Base-by-base conservation (phyloP, 1,140 invertebrate species). In the Philopotamus ludificatus region DNA sequence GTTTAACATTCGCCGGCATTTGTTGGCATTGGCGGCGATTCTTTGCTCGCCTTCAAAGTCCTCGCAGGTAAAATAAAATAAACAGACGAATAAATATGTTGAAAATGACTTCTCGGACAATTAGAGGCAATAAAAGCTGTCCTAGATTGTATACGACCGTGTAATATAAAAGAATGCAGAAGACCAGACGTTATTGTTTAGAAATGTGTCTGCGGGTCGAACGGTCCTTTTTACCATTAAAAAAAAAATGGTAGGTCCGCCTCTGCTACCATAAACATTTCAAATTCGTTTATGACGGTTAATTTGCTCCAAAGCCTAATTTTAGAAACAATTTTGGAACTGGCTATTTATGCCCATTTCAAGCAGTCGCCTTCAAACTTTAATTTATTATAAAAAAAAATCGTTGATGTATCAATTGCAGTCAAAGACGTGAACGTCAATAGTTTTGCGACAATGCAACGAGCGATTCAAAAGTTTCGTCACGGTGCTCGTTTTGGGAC, bases 181-280 rank as follows among this genome's bases (percentile, higher is more conserved):
- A 12, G 44, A 47, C 44, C 18, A 20, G 44, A 47, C 44, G n/a
- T n/a, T n/a, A 34, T 34, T 34, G 28, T 34, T 34, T 34, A 34
- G 34, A 8, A 8, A 8, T 47, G 8, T 47, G 44, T 47, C 18
- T 8, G 18, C 44, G 15, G 44, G 4, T 16, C 8, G 15, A 20
- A 15, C 15, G 8, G 18, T 47, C 44, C 8, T 47, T 47, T 16
- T 7, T 8, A 47, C 8, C 44, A 20, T 9, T 7, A 12, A 47
- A 3, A 47, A 39, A 47, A 47, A 47, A 47, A 47, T 12, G 18
- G 44, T 20, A 15, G 4, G n/a, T 8, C 8, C n/a, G n/a, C n/a
- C n/a, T n/a, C n/a, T 51, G 53, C 39, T 55, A 47, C 63, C 63
- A 65, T 65, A 65, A 65, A 65, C 63, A 57, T 42, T 49, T 65